Conservation (phyloP, 2,113 vertebrate genomes). For the Orthonyx spaldingii region DNA sequence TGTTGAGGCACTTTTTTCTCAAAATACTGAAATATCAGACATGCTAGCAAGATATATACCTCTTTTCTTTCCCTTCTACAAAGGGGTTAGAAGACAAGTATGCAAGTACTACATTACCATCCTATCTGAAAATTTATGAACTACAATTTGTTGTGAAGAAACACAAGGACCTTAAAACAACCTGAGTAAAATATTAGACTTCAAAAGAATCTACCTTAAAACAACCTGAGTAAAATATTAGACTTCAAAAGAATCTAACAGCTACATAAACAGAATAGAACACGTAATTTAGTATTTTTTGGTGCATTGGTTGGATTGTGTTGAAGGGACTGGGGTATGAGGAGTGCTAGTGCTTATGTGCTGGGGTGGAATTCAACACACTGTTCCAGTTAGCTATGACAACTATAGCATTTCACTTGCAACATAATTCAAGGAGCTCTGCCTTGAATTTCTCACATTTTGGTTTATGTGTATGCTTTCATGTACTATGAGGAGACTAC, state of each 20-base stretch:
- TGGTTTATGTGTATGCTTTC: background rate
- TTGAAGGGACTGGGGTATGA: background rate
- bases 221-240: background rate
- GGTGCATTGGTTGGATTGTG: background rate
- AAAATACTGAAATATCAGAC: background rate
- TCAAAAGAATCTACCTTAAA: background rate
- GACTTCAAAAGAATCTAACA: background rate
- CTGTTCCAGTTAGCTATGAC: background rate
- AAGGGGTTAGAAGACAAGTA: background rate
- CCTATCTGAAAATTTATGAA: background rate
- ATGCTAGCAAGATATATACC: background rate
- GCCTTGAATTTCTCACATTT: background rate
- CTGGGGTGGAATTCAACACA: background rate
- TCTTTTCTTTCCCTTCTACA: background rate
- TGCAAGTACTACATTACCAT: background rate
- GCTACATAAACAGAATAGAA: background rate
- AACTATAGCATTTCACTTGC: background rate
- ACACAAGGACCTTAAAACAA: background rate
- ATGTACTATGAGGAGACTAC: background rate
- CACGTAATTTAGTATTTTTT: fast-evolving
- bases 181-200: background rate
- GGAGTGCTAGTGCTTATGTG: background rate
- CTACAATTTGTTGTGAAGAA: background rate
- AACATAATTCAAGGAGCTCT: background rate
- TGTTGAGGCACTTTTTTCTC: background rate